A percentile compares a stretch with the other conserved stretches of the same genome.
phyloP scores from a whole-genome alignment of 2,888 invertebrate genomes.

The Agonopterix arenella region DNA sequence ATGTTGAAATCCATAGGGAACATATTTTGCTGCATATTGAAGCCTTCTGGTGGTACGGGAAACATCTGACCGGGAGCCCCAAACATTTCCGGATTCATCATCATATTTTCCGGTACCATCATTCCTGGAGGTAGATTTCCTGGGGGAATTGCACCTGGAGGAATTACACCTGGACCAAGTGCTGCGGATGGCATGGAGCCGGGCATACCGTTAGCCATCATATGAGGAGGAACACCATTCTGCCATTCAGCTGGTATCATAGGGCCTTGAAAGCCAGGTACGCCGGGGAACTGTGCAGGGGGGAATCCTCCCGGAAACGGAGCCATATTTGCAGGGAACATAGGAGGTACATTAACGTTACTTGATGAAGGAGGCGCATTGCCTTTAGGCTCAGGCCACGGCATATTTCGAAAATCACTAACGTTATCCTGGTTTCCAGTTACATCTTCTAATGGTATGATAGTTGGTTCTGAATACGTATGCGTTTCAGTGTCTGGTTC shows the following conservation, averaged over 20 bases:
- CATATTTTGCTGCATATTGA: constrained; percentile 66
- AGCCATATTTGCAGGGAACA: constrained; percentile 63
- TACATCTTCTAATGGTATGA: constrained; percentile 93
- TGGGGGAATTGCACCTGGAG: constrained; percentile 47
- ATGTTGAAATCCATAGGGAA: constrained; percentile 73
- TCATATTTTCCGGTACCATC: constrained; percentile 67
- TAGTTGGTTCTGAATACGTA: constrained; percentile 84
- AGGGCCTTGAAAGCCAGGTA: constrained; percentile 60
- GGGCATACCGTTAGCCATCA: constrained; percentile 52
- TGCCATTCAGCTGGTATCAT: constrained; percentile 60
- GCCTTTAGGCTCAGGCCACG: constrained; percentile 92
- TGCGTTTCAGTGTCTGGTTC: constrained; percentile 93
- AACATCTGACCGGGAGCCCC: constrained; percentile 50
- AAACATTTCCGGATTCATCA: constrained; percentile 67
- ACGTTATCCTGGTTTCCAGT: constrained; percentile 88
- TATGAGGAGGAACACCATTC: constrained; percentile 51
- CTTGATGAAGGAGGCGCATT: constrained; percentile 60
- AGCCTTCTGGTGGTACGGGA: constrained; percentile 54
- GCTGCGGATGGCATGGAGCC: constrained; percentile 43
- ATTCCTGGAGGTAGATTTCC: constrained; percentile 42
- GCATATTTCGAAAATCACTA: constrained; percentile 84
- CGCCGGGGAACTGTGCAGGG: constrained; percentile 60
- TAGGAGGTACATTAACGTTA: constrained; percentile 51
- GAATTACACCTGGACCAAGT: constrained; percentile 48
- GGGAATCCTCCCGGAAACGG: constrained; percentile 67